A percentile compares a stretch with the other conserved stretches of the same genome.
These are phyloP conservation scores for Globodera ellingtonae DNA, from an alignment of 1,140 invertebrate genomes.

Conservation along the genomic window DNA sequence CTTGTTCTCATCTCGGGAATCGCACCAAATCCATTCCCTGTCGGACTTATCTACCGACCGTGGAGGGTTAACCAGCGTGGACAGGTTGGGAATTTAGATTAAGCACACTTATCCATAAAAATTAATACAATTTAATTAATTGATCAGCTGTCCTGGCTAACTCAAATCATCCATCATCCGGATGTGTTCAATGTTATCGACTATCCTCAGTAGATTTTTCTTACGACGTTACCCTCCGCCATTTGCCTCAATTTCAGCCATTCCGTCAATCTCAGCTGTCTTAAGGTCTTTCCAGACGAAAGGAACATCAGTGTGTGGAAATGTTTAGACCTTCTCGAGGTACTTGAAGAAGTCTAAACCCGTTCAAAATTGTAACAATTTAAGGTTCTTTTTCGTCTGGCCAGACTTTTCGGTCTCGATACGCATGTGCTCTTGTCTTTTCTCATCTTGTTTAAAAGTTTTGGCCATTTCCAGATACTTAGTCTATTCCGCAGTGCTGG, in stretches of 20 bases:
- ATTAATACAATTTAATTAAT: neutral
- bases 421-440: constrained; percentile 11
- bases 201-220: constrained; percentile 72
- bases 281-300: constrained; percentile 76
- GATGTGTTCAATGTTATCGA: constrained; percentile 93
- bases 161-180: constrained; percentile 79
- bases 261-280: constrained; percentile 80
- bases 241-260: constrained; percentile 65
- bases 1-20: constrained; percentile 29
- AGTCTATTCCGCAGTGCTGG: constrained; percentile 35
- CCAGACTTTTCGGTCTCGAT: constrained; percentile 73
- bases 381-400: constrained; percentile 70
- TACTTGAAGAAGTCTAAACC: constrained; percentile 68
- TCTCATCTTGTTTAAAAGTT: neutral
- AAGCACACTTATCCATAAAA: too few species aligned
- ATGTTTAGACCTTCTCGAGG: constrained; percentile 84
- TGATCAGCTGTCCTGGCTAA: constrained; percentile 72
- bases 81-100: constrained; percentile 30
- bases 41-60: constrained; percentile 23
- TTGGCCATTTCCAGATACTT: constrained; percentile 18
- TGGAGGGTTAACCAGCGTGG: constrained; percentile 40
- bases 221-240: too few species aligned
- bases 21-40: constrained; percentile 33
- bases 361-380: too few species aligned
- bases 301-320: constrained; percentile 84